phyloP scores from a whole-genome alignment of 2,797 vertebrate species.

The Lutjanus argentimaculatus region DNA sequence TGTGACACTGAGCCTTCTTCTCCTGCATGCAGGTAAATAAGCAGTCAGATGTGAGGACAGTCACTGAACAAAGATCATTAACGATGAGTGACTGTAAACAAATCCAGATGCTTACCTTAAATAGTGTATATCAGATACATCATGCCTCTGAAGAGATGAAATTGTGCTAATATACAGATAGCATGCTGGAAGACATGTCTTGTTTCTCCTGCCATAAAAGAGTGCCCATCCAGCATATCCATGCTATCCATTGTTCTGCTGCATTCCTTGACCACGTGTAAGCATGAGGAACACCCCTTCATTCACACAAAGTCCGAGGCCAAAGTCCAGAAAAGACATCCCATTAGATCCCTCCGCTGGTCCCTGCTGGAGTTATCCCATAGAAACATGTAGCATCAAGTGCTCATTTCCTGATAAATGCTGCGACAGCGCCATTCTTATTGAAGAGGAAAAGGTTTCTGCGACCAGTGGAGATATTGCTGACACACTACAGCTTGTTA shows the following conservation, averaged over 20 bases:
- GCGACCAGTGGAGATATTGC: not conserved
- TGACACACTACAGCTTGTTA: slow-evolving; percentile 18
- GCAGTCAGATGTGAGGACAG: not conserved
- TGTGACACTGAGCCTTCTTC: not conserved
- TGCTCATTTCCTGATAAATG: slow-evolving; percentile 1
- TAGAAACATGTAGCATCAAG: not conserved
- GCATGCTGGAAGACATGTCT: not conserved
- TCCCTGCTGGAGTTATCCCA: not conserved
- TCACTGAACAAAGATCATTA: not conserved
- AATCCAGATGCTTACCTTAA: slow-evolving; percentile 28
- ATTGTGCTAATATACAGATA: not conserved
- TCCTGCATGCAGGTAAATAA: not conserved
- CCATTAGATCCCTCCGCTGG: not conserved
- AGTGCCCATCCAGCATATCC: slow-evolving; percentile 8
- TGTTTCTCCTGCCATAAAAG: not conserved
- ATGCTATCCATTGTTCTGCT: slow-evolving; percentile 21
- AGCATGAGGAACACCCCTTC: slow-evolving; percentile 14
- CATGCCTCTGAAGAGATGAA: not conserved
- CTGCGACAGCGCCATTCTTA: not conserved
- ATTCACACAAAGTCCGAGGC: not conserved
- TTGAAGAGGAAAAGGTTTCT: not conserved
- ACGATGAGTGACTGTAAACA: not conserved
- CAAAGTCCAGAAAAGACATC: slow-evolving; percentile 15
- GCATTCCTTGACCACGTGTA: slow-evolving; percentile 27
- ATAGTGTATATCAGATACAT: not conserved